Conservation (phyloP, 2,113 vertebrate genomes). For the Etheostoma cragini region DNA sequence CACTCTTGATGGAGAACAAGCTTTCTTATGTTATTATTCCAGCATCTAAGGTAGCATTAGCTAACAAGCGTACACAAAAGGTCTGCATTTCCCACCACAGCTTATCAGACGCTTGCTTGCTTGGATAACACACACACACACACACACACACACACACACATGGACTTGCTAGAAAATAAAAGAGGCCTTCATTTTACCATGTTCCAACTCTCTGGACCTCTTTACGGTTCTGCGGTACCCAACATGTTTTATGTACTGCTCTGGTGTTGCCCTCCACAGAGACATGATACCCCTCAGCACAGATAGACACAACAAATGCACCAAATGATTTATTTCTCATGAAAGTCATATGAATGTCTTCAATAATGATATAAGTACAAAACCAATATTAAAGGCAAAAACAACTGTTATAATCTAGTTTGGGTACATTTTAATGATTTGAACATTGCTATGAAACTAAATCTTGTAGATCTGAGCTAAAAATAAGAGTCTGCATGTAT, state of each 20-base stretch:
- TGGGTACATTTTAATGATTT: background rate
- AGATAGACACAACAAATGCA: conserved; percentile 24
- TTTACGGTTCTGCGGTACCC: conserved; percentile 9
- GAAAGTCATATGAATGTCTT: conserved; percentile 25
- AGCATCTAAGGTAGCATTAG: background rate
- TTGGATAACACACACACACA: background rate
- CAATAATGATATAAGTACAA: background rate
- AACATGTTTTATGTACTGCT: conserved; percentile 28
- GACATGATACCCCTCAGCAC: background rate
- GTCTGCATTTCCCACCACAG: conserved; percentile 21
- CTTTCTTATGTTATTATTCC: conserved; percentile 10
- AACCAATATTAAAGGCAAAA: background rate
- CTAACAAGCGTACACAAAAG: background rate
- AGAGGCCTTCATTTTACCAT: conserved; percentile 16
- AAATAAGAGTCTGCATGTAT: background rate
- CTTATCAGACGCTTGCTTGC: background rate
- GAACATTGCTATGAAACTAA: background rate
- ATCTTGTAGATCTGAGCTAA: background rate
- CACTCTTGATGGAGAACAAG: conserved; percentile 10
- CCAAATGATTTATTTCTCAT: conserved; percentile 20
- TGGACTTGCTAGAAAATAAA: conserved; percentile 8
- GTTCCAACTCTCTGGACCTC: conserved; percentile 8
- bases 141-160: conserved; percentile 6
- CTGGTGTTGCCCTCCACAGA: conserved; percentile 3
- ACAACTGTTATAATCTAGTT: background rate